Evolutionary conservation across 2,113 vertebrate species (phyloP).

Genomic region (Strigops habroptila): DNA sequence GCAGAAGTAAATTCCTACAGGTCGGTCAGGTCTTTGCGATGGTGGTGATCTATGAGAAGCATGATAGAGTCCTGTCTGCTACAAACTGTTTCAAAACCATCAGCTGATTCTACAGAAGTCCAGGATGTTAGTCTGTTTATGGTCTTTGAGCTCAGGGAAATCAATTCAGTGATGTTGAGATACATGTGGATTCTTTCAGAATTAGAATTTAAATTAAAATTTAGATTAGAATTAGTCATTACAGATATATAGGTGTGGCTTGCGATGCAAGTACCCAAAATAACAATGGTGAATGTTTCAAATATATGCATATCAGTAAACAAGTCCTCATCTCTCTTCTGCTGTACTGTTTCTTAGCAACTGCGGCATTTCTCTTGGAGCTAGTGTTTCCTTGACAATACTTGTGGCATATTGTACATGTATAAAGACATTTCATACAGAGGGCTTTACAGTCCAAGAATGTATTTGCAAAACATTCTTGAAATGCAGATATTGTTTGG

Average conservation of each 20-base stretch:
- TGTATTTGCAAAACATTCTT: neutral
- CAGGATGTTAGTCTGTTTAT: neutral
- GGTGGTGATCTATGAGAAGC: neutral
- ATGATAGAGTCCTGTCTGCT: neutral
- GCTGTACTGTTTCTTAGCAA: slow-evolving; percentile 48
- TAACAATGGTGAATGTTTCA: neutral
- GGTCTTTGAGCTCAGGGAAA: neutral
- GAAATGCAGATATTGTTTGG: neutral
- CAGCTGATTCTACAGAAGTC: neutral
- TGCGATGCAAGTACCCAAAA: neutral
- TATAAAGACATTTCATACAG: neutral
- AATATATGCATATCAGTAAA: neutral
- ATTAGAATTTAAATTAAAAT: neutral
- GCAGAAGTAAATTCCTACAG: neutral
- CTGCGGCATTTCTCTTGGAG: slow-evolving; percentile 3
- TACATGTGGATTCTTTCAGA: neutral
- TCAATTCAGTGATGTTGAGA: neutral
- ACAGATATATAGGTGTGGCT: neutral
- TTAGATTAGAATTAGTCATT: neutral
- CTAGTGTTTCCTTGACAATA: slow-evolving; percentile 31
- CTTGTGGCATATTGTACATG: neutral
- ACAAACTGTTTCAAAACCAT: neutral
- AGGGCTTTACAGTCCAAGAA: neutral
- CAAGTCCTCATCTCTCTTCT: neutral
- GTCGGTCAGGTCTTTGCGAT: neutral